Evolutionary conservation across 2,113 vertebrate genomes (phyloP), one percentile per base, ranked within the genome.

Genomic region (Bostrychus sinensis): DNA sequence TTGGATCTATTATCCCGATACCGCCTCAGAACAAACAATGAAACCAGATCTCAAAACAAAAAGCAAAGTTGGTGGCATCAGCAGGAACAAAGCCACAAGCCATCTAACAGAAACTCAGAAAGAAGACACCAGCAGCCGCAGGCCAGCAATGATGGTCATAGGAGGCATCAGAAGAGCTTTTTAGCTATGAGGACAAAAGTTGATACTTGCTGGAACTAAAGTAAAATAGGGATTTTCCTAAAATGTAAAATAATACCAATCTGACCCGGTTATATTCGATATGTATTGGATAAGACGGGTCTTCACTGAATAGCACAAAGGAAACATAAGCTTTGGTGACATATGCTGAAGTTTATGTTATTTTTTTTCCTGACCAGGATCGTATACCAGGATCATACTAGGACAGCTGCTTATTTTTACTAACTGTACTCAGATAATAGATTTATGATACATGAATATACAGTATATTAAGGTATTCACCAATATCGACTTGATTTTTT

Each of bases 1-100:
- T n/a, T n/a, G n/a, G 16, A 26, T 83, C 39, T 57, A 19, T 38
- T 60, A 66, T 39, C 39, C 53, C 13, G 60, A 73, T 75, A 65
- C 3, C 19, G 5, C 2, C 7, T n/a, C 1, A 61, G 60, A 78
- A 83, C 69, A 78, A 86, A 82, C 78, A 78, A 26, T 12, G 45
- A 66, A 83, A 87, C 58, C 30, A 26, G 32, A 87, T 43, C 83
- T 43, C 13, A 42, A 59, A 69, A 80, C 71, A 81, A 72, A 75
- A 69, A 59, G 4, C 28, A 46, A 70, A 60, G 9, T n/a, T 22
- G 45, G 16, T 9, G 19, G 53, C 68, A 80, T 45, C 64, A 62
- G 43, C 43, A 39, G 32, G n/a, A 42, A 42, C 7, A 20, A 10
- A 32, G 11, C 6, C 59, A 70, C 53, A 76, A 81, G 43, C 16